Base-by-base conservation (phyloP, 37 sponge, comb jelly and placozoan species). In the Amphimedon queenslandica region DNA sequence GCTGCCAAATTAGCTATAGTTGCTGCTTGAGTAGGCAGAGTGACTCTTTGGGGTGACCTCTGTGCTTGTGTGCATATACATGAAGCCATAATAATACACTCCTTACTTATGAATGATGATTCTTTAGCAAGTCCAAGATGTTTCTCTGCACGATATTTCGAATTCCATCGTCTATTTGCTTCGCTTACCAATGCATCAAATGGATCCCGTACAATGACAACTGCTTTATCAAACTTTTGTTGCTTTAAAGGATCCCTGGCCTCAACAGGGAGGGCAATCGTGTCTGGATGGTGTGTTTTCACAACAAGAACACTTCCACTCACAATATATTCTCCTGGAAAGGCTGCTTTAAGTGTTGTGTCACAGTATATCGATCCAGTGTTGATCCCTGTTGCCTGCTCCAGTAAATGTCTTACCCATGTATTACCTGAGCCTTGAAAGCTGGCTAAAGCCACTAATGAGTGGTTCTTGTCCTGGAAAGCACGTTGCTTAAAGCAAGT, bases 381-480 rank as follows among this genome's bases (percentile, higher is more conserved):
- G 60, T 75, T 78, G 1, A 86, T 43, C 0, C 92, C 92, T 29
- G 84, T 76, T 24, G 77, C 73, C 64, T 91, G 92, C 42, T 91
- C 87, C 55, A 91, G 61, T 25, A 91, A 37, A 34, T 80, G 74
- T 30, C 92, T 69, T 10, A 86, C 66, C 92, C 87, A 91, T 1
- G 92, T 86, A 40, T 91, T 91, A 1, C 92, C 92, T 2, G 92
- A 91, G 0, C 92, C 92, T 42, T 82, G 92, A 55, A 80, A 86
- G 56, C 92, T 91, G 4, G 70, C 84, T 1, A 91, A 82, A 2
- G 92, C 92, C 29, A 71, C 76, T 4, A 86, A 31, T 3, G 84
- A 80, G n/a, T 34, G 37, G 6, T 39, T 57, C 1, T 58, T 16
- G n/a, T 77, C 43, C 18, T 47, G 77, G 51, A 91, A 91, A 23